Evolutionary conservation across 2,797 vertebrate genomes (phyloP), one percentile per base, ranked within the genome.

Genomic region (Sebastes kiyomatsui): DNA sequence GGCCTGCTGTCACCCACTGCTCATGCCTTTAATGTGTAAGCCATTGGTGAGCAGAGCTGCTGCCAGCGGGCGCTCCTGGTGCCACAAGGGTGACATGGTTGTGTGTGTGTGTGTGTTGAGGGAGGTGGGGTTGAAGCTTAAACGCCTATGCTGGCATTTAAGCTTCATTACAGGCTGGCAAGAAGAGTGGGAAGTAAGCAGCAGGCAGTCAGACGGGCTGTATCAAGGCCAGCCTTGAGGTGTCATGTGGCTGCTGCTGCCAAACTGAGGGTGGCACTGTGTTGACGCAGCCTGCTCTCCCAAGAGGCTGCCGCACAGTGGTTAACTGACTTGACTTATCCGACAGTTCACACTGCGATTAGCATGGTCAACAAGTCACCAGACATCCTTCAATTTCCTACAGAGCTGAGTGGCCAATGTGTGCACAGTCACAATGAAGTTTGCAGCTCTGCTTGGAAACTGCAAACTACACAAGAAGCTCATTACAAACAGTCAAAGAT

Each of bases 21-120:
- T 92, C 75, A 94, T 91, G 94, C 92, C 90, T 94, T 46, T 95
- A 96, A 96, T 96, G 93, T 78, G 92, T 95, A 95, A 96, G 78
- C 92, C 75, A 93, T 93, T 94, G 87, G 67, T 88, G 79, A 86
- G 79, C 32, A 32, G 72, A 22, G 77, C 65, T 30, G 66, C 82
- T 86, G 84, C 83, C 84, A 91, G 75, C 13, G 5, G 69, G 71
- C 12, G 22, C 70, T 87, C 54, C 65, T 13, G 81, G 80, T 88
- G 79, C 75, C 83, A 83, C 74, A 59, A 72, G 75, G 82, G 82
- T 83, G 68, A 80, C 72, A 71, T 25, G 56, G 55, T 61, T 87
- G 66, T 75, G 72, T 72, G 69, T 68, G 69, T 68, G 16, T 52
- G 66, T 23, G 20, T 33, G 27, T 55, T 46, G 6, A 8, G 35